phyloP scores from a whole-genome alignment of 2,797 vertebrate species.

The Emys orbicularis region DNA sequence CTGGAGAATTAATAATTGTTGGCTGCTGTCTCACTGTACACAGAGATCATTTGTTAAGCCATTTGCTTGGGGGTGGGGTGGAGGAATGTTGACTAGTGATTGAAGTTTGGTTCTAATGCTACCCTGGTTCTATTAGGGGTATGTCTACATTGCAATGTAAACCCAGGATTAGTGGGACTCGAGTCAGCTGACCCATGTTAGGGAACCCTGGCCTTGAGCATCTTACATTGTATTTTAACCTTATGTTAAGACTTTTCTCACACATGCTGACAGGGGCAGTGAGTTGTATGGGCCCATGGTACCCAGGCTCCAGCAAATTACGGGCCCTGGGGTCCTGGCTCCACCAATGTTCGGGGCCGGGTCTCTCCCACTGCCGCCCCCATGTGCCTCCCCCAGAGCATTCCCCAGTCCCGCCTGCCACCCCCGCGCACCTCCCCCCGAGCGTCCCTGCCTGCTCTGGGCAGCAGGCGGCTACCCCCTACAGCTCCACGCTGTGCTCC shows the following conservation, averaged over 20 bases:
- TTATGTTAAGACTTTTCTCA: neutral
- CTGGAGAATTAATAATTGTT: neutral
- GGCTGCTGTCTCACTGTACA: neutral
- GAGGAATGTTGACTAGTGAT: neutral
- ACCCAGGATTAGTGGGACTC: neutral
- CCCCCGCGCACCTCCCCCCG: accelerated
- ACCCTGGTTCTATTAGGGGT: neutral
- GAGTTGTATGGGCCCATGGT: no score
- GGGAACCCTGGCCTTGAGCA: neutral
- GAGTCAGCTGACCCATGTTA: no score
- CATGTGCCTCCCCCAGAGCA: no score
- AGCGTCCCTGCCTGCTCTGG: no score
- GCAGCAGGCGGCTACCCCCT: no score
- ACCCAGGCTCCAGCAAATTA: no score
- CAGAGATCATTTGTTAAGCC: neutral
- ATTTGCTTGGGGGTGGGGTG: neutral
- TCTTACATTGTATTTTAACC: neutral
- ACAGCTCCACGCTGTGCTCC: no score
- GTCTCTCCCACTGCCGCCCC: no score
- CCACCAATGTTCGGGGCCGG: no score
- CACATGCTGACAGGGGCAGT: no score
- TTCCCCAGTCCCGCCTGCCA: no score
- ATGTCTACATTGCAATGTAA: neutral
- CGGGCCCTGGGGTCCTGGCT: no score
- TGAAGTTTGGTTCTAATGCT: neutral